Evolutionary conservation across 2,888 invertebrate species (phyloP).

Genomic region (Heliothis peltigera): DNA sequence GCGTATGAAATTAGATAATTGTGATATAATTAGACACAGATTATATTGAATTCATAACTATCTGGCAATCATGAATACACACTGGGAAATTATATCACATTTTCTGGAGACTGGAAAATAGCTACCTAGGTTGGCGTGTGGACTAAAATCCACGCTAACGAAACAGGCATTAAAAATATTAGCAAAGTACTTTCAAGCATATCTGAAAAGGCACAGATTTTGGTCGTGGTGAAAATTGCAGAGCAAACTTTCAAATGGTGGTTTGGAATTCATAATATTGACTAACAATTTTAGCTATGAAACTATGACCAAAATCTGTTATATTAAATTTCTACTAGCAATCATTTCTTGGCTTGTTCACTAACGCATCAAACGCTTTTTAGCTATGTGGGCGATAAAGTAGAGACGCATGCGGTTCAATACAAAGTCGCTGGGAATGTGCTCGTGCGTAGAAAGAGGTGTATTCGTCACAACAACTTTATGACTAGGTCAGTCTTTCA

Average conservation of each 20-base stretch:
- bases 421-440: constrained; percentile 84
- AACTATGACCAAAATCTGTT: neutral
- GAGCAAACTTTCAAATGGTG: too few relatives aligned
- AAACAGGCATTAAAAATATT: too few relatives aligned
- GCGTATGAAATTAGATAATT: constrained; percentile 21
- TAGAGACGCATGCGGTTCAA: constrained; percentile 86
- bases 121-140: too few relatives aligned
- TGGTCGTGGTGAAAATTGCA: too few relatives aligned
- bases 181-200: too few relatives aligned
- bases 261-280: neutral
- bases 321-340: constrained; percentile 4
- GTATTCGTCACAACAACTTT: constrained; percentile 86
- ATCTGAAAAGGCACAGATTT: too few relatives aligned
- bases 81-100: too few relatives aligned
- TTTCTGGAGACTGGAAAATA: too few relatives aligned
- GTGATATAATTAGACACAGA: constrained; percentile 4
- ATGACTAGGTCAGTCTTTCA: constrained; percentile 85
- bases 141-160: too few relatives aligned
- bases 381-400: constrained; percentile 86
- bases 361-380: constrained; percentile 71
- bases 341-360: constrained; percentile 37
- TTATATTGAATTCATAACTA: neutral
- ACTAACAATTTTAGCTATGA: neutral
- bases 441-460: constrained; percentile 81
- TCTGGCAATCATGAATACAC: neutral